Percentiles rank a stretch among this genome's conserved stretches.
These are phyloP conservation scores for Desmodus rotundus DNA, from an alignment of 2,113 vertebrate genomes.

Conservation along the genomic window DNA sequence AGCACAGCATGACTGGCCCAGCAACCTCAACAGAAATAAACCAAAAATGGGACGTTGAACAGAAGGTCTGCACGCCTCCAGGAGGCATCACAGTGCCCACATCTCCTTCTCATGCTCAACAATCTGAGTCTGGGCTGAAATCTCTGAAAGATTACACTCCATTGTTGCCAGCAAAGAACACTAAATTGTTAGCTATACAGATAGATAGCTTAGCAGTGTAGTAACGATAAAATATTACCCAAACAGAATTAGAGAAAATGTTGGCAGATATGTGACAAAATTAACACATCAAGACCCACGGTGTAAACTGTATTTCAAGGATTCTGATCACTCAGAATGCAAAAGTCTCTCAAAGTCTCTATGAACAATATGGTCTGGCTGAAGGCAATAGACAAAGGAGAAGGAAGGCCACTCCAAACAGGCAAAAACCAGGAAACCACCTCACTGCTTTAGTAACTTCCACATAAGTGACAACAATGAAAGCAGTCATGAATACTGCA, in stretches of 20 bases:
- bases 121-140: not conserved
- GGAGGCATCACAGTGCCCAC: not conserved
- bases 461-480: not conserved
- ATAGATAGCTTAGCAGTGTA: fast-evolving
- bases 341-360: not conserved
- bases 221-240: not conserved
- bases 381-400: not conserved
- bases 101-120: not conserved
- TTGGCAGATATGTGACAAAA: fast-evolving
- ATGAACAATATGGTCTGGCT: not conserved
- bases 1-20: not conserved
- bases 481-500: fast-evolving
- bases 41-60: no score
- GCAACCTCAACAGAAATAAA: not conserved
- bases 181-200: fast-evolving
- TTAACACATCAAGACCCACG: not conserved
- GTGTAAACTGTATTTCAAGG: not conserved
- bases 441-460: not conserved
- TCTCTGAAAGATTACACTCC: no score
- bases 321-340: not conserved
- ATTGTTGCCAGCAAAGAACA: fast-evolving
- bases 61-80: fast-evolving
- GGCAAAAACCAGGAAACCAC: not conserved
- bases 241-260: not conserved
- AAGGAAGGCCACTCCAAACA: no score